Evolutionary conservation across 2,113 vertebrate species (phyloP).

Genomic region (Orthonyx spaldingii): DNA sequence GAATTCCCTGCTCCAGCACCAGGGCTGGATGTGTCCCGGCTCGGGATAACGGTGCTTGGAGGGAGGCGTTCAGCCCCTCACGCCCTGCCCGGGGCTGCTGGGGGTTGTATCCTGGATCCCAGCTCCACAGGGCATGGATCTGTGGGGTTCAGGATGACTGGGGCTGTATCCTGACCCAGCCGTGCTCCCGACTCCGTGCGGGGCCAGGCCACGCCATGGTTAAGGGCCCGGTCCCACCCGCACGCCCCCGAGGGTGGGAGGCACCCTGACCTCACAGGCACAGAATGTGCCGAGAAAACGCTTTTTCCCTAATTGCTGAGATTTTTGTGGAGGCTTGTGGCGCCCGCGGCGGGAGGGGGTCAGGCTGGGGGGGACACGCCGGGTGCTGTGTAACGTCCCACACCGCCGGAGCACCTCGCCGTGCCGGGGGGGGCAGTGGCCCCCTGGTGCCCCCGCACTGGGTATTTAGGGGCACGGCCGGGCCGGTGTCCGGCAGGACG

Average conservation of each 20-base stretch:
- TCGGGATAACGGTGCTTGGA: fast-evolving
- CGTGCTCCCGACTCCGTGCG: fast-evolving
- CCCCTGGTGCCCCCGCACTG: neutral
- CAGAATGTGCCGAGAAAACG: slow-evolving; percentile 67
- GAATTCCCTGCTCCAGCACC: neutral
- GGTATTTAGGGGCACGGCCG: neutral
- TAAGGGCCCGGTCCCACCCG: slow-evolving; percentile 30
- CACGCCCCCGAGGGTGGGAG: slow-evolving; percentile 51
- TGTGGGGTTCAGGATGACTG: neutral
- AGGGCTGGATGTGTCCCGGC: neutral
- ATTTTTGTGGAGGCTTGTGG: slow-evolving; percentile 56
- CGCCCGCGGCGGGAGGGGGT: neutral
- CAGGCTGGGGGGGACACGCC: neutral
- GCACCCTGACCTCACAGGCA: slow-evolving; percentile 59
- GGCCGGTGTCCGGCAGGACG: neutral
- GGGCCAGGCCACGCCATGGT: neutral
- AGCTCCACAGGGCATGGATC: neutral
- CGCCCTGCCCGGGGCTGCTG: no score
- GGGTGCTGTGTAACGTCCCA: neutral
- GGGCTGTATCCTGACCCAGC: fast-evolving
- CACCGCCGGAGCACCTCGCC: neutral
- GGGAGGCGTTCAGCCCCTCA: neutral
- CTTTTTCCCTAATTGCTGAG: slow-evolving; percentile 37
- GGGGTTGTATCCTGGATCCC: neutral
- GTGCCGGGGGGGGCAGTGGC: neutral